Evolutionary conservation across 2,888 invertebrate genomes (phyloP).

Genomic region (Ptycholaimellus sp.): DNA sequence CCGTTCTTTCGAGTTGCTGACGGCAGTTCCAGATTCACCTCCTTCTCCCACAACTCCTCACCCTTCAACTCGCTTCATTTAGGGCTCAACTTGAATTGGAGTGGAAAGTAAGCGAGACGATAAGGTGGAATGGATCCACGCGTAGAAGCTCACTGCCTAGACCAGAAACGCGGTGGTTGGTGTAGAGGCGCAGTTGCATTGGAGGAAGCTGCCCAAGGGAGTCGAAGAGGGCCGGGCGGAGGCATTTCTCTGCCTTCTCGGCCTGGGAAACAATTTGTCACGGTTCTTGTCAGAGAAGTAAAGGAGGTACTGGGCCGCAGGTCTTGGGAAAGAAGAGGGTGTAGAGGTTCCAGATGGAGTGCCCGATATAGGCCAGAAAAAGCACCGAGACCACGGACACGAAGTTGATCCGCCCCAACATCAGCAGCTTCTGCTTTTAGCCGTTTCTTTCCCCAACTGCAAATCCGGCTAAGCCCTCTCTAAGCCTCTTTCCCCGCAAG

Average conservation of each 20-base stretch:
- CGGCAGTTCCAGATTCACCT: slow-evolving; percentile 44
- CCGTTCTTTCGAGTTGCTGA: slow-evolving; percentile 55
- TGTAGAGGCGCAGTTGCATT: slow-evolving; percentile 13
- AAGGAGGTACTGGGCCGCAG: slow-evolving; percentile 7
- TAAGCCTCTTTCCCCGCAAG: no score
- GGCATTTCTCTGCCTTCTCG: slow-evolving; percentile 1
- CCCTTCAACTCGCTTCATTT: slow-evolving; percentile 4
- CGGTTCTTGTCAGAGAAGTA: no score
- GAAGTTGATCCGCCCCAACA: slow-evolving; percentile 8
- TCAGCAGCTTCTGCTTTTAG: not conserved
- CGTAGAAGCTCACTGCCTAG: no score
- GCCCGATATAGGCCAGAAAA: slow-evolving; percentile 30
- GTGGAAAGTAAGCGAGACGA: no score
- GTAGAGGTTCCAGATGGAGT: slow-evolving; percentile 31
- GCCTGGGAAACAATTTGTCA: no score
- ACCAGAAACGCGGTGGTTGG: no score
- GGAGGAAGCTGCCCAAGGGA: slow-evolving; percentile 11
- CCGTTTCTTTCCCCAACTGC: no score
- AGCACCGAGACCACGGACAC: slow-evolving; percentile 22
- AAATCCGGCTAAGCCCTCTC: no score
- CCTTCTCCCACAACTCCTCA: slow-evolving; percentile 4
- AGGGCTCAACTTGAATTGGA: no score
- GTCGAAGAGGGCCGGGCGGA: slow-evolving; percentile 10
- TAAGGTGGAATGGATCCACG: no score
- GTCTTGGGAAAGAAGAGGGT: slow-evolving; percentile 26